phyloP scores from a whole-genome alignment of 2,113 vertebrate species.

The Platysternon megacephalum region DNA sequence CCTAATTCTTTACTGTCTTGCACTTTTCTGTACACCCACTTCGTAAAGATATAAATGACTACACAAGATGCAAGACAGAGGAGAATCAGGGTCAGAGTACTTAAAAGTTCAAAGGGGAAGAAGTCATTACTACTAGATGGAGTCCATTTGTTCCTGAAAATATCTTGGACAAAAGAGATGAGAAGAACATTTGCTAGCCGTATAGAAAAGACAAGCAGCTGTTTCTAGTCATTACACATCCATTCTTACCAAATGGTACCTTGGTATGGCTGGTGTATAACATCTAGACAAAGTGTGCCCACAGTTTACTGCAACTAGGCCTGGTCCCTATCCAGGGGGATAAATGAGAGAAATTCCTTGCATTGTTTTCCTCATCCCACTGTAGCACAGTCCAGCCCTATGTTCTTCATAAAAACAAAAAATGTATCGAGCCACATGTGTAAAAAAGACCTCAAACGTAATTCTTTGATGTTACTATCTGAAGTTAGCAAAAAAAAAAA shows the following conservation, averaged over 20 bases:
- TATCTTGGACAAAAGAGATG: slow-evolving; percentile 54
- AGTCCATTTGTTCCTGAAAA: slow-evolving; percentile 65
- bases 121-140: slow-evolving; percentile 63
- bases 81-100: not conserved
- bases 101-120: slow-evolving; percentile 64
- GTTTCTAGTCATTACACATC: not conserved
- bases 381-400: not conserved
- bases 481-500: accelerated
- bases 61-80: not conserved
- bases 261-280: not conserved
- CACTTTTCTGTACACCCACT: not conserved
- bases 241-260: not conserved
- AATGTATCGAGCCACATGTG: not conserved
- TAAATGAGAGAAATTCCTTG: not conserved
- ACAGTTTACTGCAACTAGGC: not conserved
- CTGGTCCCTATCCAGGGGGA: not conserved
- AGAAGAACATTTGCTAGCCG: slow-evolving; percentile 61
- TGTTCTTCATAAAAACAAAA: not conserved
- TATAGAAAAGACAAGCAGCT: slow-evolving; percentile 60
- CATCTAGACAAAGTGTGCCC: not conserved
- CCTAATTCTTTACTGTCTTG: not conserved
- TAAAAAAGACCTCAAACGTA: not conserved
- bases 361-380: not conserved
- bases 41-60: not conserved
- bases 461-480: not conserved